Evolutionary conservation across 2,888 invertebrate genomes (phyloP).

Genomic region (Steinernema carpocapsae): DNA sequence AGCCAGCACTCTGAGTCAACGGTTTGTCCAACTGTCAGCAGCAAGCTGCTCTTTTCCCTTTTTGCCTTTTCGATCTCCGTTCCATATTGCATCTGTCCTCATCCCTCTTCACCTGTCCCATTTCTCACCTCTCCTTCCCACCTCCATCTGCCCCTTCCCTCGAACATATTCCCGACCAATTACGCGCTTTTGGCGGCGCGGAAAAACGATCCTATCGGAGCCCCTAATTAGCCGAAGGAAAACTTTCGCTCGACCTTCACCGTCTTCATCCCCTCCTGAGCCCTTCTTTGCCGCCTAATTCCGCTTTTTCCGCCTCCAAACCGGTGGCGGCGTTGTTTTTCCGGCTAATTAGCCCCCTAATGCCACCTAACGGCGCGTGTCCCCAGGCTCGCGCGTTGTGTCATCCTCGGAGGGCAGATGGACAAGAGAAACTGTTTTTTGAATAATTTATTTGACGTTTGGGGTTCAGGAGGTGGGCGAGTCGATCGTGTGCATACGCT

Average conservation of each 20-base stretch:
- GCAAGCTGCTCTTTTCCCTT: no score
- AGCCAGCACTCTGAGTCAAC: no score
- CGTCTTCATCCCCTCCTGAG: background rate
- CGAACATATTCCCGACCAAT: conserved; percentile 13
- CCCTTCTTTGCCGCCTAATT: background rate
- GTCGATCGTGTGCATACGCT: no score
- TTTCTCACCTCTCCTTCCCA: background rate
- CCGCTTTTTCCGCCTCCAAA: background rate
- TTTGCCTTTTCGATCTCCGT: no score
- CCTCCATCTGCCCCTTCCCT: background rate
- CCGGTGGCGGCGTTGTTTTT: background rate
- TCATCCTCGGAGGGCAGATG: background rate
- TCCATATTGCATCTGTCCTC: no score
- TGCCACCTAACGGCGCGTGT: background rate
- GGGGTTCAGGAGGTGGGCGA: background rate
- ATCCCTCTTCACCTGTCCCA: background rate
- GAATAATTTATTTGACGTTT: conserved; percentile 12
- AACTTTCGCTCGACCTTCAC: background rate
- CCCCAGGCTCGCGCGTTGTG: background rate
- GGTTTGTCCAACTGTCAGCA: no score
- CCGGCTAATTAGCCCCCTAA: background rate
- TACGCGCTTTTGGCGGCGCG: conserved; percentile 17
- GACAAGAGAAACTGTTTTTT: background rate
- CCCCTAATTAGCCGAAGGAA: conserved; percentile 11
- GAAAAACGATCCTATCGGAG: conserved; percentile 5